phyloP scores from a whole-genome alignment of 2,888 invertebrate genomes.

The Arctia plantaginis region DNA sequence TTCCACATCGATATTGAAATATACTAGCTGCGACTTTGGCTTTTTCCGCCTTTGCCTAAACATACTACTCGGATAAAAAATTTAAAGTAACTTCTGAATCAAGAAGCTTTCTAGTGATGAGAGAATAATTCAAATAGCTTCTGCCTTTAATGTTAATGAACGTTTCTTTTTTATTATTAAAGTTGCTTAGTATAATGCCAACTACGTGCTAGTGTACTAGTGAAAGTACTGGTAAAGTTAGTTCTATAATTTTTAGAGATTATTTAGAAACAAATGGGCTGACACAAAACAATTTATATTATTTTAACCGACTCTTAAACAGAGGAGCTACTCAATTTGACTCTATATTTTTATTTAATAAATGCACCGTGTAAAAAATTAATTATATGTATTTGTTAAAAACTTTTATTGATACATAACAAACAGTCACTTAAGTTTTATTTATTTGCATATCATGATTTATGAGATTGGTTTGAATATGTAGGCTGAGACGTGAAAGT shows the following conservation, averaged over 20 bases:
- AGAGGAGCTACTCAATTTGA: neutral
- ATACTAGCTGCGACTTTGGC: neutral
- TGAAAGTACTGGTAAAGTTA: neutral
- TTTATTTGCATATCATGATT: neutral
- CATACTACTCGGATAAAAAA: neutral
- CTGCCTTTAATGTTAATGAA: neutral
- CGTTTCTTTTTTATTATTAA: neutral
- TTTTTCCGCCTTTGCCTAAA: neutral
- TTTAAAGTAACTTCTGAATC: neutral
- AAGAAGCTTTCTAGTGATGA: neutral
- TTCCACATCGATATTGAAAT: neutral
- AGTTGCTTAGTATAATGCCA: neutral
- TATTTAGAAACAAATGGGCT: neutral
- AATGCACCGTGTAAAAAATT: neutral
- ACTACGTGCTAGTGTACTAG: neutral
- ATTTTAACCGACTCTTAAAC: neutral
- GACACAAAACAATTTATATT: neutral
- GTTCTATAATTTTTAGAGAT: neutral
- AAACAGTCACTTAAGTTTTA: neutral
- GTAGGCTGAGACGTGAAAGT: conserved; percentile 8
- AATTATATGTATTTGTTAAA: neutral
- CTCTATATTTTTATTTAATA: no score
- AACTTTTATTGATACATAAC: neutral
- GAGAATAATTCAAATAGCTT: neutral
- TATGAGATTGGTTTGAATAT: neutral